phyloP scores from a whole-genome alignment of 2,113 vertebrate species.

The Solea senegalensis region DNA sequence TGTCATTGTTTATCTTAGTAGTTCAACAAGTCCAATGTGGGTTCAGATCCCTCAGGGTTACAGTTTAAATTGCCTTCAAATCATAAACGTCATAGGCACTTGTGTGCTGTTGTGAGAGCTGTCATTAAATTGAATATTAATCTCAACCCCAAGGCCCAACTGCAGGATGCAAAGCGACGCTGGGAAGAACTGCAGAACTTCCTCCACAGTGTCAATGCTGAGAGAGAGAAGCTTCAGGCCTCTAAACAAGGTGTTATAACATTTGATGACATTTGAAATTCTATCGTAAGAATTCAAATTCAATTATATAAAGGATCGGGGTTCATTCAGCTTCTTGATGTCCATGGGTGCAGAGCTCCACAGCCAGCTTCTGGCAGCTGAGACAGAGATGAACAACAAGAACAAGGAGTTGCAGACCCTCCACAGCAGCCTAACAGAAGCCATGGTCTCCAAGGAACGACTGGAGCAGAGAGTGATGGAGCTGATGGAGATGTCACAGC shows the following conservation, averaged over 20 bases:
- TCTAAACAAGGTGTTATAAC: conserved; percentile 86
- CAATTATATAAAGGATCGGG: neutral
- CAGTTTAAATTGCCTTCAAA: too few species aligned
- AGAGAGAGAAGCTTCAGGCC: conserved; percentile 86
- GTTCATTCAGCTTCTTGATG: neutral
- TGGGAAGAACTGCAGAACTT: conserved; percentile 96
- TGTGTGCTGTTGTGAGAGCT: too few species aligned
- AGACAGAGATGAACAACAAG: conserved; percentile 84
- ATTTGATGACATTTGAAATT: neutral
- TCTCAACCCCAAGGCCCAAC: conserved; percentile 83
- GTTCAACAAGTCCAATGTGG: too few species aligned
- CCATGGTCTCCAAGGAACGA: conserved; percentile 91
- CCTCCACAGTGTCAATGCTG: conserved; percentile 89
- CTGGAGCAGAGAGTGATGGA: conserved; percentile 92
- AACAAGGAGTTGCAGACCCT: conserved; percentile 93
- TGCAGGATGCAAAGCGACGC: conserved; percentile 91
- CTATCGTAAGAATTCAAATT: neutral
- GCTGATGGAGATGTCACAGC: conserved; percentile 90
- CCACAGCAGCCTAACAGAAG: conserved; percentile 92
- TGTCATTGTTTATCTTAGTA: too few species aligned
- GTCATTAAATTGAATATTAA: too few species aligned
- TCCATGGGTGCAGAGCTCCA: conserved; percentile 86
- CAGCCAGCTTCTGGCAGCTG: conserved; percentile 88
- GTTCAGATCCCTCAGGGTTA: too few species aligned
- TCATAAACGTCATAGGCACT: too few species aligned